phyloP scores from a whole-genome alignment of 2,797 vertebrate genomes.

The Ceyx erithaca region DNA sequence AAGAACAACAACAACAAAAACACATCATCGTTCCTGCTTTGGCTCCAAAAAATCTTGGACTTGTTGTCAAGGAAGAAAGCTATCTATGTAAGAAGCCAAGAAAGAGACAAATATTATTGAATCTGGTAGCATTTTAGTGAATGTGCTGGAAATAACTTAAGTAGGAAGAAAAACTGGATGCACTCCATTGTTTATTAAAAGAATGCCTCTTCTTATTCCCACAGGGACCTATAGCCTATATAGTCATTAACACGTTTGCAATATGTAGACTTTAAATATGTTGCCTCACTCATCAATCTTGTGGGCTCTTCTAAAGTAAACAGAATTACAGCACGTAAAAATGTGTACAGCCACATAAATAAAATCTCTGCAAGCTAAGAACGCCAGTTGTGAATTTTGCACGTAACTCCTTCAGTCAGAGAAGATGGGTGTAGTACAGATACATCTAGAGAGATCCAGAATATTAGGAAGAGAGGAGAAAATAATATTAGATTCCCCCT shows the following conservation, averaged over 20 bases:
- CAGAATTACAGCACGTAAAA: background rate
- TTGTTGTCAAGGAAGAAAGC: slow-evolving; percentile 65
- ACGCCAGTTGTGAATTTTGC: background rate
- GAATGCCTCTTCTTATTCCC: slow-evolving; percentile 56
- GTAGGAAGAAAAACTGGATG: slow-evolving; percentile 54
- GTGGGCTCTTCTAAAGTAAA: background rate
- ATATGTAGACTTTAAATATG: slow-evolving; percentile 42
- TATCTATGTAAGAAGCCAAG: slow-evolving; percentile 58
- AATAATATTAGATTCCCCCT: background rate
- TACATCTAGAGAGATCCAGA: background rate
- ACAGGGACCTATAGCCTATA: slow-evolving; percentile 10
- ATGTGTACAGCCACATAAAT: background rate
- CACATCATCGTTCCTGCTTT: slow-evolving; percentile 64
- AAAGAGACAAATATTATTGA: slow-evolving; percentile 60
- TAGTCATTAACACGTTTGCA: slow-evolving; percentile 41
- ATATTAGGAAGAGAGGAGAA: background rate
- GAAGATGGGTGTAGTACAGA: background rate
- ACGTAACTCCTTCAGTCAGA: background rate
- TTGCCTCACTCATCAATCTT: slow-evolving; percentile 21
- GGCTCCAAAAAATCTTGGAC: slow-evolving; percentile 61
- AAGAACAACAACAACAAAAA: slow-evolving; percentile 63
- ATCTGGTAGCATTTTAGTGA: slow-evolving; percentile 64
- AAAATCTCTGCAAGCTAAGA: background rate
- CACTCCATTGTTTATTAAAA: slow-evolving; percentile 47
- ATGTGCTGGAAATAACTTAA: slow-evolving; percentile 58